phyloP scores from a whole-genome alignment of 2,797 vertebrate species.

The Hypotaenidia okinawae region DNA sequence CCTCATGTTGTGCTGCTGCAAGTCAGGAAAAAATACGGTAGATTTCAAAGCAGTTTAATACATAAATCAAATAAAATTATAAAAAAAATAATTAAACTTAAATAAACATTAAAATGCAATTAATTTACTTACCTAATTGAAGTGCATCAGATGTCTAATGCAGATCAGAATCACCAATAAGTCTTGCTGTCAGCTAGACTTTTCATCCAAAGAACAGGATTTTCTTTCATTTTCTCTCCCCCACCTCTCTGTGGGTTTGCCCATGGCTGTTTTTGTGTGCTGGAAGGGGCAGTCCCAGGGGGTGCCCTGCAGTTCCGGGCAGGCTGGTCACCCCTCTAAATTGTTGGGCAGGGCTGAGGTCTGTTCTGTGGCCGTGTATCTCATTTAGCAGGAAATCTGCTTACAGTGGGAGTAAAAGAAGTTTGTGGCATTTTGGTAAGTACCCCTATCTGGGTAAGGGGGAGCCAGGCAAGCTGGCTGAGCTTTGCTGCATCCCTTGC shows the following conservation, averaged over 20 bases:
- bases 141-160: not conserved
- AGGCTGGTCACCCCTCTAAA: not conserved
- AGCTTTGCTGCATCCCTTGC: not conserved
- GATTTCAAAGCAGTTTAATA: not conserved
- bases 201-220: not conserved
- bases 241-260: not conserved
- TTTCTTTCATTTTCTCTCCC: not conserved
- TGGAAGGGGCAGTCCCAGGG: not conserved
- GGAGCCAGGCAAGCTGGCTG: not conserved
- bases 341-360: not conserved
- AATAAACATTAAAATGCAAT: not conserved
- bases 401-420: not conserved
- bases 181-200: not conserved
- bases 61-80: not conserved
- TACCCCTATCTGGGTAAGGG: not conserved
- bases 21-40: not conserved
- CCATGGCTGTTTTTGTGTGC: accelerated
- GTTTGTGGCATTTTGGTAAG: not conserved
- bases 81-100: not conserved
- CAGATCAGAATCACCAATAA: not conserved
- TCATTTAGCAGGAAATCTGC: not conserved
- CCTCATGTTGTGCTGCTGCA: accelerated
- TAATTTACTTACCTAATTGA: not conserved
- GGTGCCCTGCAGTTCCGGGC: not conserved
- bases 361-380: not conserved